Conservation (phyloP, 2,888 invertebrate genomes). For the Nymphalis c-album region DNA sequence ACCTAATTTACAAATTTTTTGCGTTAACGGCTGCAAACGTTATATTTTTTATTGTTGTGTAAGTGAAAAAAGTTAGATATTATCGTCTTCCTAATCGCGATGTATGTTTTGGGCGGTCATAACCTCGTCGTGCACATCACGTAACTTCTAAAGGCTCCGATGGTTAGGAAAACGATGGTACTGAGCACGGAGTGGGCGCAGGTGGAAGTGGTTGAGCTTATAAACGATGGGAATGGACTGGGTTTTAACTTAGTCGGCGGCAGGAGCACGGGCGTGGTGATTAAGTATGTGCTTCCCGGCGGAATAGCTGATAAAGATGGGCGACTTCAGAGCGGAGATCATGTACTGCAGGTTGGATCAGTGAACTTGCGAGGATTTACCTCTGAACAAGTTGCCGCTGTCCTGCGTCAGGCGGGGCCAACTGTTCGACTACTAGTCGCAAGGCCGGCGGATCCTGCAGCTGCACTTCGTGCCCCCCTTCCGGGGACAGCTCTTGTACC, state of each 20-base stretch:
- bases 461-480: conserved; percentile 87
- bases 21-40: conserved; percentile 47
- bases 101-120: conserved; percentile 56
- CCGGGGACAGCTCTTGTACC: conserved; percentile 95
- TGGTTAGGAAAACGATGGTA: conserved; percentile 84
- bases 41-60: conserved; percentile 44
- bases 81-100: conserved; percentile 42
- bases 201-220: conserved; percentile 98
- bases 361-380: conserved; percentile 97
- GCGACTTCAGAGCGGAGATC: conserved; percentile 97
- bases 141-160: conserved; percentile 72
- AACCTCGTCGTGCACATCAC: conserved; percentile 72
- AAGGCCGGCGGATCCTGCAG: conserved; percentile 93
- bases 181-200: conserved; percentile 99
- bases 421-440: conserved; percentile 96
- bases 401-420: conserved; percentile 88
- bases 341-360: conserved; percentile 97
- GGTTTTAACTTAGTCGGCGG: conserved; percentile 99
- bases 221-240: conserved; percentile 98
- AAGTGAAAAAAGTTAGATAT: conserved; percentile 43
- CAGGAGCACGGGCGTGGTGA: conserved; percentile 98
- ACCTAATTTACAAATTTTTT: conserved; percentile 57
- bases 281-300: conserved; percentile 98
- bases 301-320: conserved; percentile 98
- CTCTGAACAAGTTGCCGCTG: conserved; percentile 92